Base-by-base conservation (phyloP, 2,113 vertebrate species). In the Leptocoma aspasia region DNA sequence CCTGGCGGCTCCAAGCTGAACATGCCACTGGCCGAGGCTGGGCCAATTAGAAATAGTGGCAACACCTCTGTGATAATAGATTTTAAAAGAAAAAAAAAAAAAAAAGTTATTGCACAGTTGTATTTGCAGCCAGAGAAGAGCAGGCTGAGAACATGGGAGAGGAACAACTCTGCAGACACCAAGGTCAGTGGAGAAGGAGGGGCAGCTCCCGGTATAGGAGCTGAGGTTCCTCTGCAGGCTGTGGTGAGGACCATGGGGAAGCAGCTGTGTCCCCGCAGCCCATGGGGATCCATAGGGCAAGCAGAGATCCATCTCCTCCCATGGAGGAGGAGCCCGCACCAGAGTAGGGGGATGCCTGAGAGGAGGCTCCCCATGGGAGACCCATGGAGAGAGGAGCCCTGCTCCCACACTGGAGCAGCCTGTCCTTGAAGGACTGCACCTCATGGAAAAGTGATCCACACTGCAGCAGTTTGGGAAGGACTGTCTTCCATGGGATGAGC, bases 361-460 rank as follows among this genome's bases (percentile, higher is more conserved):
- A 56, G 20, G 35, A 75, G 16, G 42, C 60, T 56, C 9, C 11
- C 15, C 1, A 0, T 39, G 26, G 33, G 47, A 72, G 39, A 44
- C 15, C 15, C 4, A 7, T 35, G 61, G 42, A 42, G 35, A 66
- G 61, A 59, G 21, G 26, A 41, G 31, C 21, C 52, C 42, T 57
- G 24, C 60, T 57, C 26, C 27, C 17, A 11, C 15, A 35, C 9
- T 50, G 52, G 26, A 66, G 37, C 52, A 68, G 44, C 31, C 26
- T 66, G 44, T 50, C 17, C 21, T 52, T 44, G 52, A 3, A 42
- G 37, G 53, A 27, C 31, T 66, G 44, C 35, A 35, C 11, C 13
- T 9, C 4, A 2, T 18, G 21, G 26, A 66, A 37, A 31, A 42
- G 26, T 31, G 61, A 59, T 13, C 26, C 31, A 16, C 0, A 1